phyloP scores from a whole-genome alignment of 2,888 invertebrate species.

The Spisula subtruncata region DNA sequence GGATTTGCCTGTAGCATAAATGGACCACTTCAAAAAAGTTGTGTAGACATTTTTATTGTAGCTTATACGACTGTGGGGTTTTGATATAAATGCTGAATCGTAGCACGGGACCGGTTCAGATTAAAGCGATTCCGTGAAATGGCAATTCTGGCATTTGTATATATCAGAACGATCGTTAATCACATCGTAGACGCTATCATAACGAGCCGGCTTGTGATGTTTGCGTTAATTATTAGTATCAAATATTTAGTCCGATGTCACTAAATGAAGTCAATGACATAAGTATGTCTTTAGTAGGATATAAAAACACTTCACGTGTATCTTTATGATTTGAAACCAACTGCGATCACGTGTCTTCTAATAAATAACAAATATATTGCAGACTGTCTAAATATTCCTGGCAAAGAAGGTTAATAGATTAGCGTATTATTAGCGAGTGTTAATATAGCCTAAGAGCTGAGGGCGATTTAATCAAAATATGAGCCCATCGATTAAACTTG shows the following conservation, averaged over 20 bases:
- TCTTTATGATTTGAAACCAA: not conserved
- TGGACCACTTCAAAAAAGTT: constrained; percentile 22
- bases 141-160: constrained; percentile 10
- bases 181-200: not conserved
- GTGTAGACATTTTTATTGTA: constrained; percentile 24
- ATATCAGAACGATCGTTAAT: not conserved
- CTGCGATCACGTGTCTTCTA: not conserved
- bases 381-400: not conserved
- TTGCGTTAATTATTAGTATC: not conserved
- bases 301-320: not conserved
- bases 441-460: not conserved
- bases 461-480: too few relatives aligned
- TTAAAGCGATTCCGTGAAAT: constrained; percentile 22
- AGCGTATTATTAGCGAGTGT: not conserved
- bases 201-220: constrained; percentile 5
- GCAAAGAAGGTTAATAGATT: not conserved
- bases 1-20: not conserved
- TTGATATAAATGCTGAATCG: not conserved
- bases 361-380: not conserved
- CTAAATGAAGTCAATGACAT: not conserved
- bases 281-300: constrained; percentile 4
- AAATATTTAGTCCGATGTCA: constrained; percentile 14
- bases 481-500: too few relatives aligned
- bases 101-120: not conserved
- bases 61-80: not conserved